A percentile compares a stretch with the other conserved stretches of the same genome.
Evolutionary conservation across 2,888 invertebrate species (phyloP).

Genomic region (Anagyrus pseudococci): DNA sequence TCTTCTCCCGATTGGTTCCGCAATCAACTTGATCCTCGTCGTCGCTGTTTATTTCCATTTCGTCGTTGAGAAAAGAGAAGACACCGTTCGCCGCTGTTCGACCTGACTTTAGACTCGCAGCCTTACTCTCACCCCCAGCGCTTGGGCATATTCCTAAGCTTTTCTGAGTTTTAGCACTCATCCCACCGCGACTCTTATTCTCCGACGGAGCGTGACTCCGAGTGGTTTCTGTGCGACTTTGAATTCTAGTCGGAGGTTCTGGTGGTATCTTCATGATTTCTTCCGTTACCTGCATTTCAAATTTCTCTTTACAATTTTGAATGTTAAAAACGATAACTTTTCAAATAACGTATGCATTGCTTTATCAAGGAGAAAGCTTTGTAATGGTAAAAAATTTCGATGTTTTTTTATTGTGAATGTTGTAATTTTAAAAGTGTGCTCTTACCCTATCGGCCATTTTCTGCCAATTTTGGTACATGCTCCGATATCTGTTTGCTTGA

Average conservation of each 20-base stretch:
- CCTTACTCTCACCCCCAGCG: too few species aligned
- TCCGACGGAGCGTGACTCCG: too few species aligned
- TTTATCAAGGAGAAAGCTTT: too few species aligned
- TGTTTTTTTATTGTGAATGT: too few species aligned
- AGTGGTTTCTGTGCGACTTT: too few species aligned
- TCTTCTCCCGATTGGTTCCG: conserved; percentile 41
- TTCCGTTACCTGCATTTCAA: conserved; percentile 26
- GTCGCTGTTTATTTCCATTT: conserved; percentile 45
- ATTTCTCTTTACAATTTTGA: conserved; percentile 5
- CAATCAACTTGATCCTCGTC: conserved; percentile 37
- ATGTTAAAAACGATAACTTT: too few species aligned
- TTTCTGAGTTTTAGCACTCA: too few species aligned
- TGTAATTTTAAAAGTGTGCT: conserved; percentile 10
- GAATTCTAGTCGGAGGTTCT: not conserved
- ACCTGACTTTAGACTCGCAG: too few species aligned
- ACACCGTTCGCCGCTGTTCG: not conserved
- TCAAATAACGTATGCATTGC: too few species aligned
- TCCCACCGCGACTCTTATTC: too few species aligned
- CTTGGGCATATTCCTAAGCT: too few species aligned
- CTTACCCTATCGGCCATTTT: conserved; percentile 45
- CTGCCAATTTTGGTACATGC: conserved; percentile 49
- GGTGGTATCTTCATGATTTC: conserved; percentile 17
- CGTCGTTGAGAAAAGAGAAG: conserved; percentile 10
- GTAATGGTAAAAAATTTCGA: not conserved
- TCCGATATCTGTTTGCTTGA: conserved; percentile 46